phyloP scores from a whole-genome alignment of 30 jellyfish, hydroid and myxozoan genomes.

The Chironex yamaguchii region DNA sequence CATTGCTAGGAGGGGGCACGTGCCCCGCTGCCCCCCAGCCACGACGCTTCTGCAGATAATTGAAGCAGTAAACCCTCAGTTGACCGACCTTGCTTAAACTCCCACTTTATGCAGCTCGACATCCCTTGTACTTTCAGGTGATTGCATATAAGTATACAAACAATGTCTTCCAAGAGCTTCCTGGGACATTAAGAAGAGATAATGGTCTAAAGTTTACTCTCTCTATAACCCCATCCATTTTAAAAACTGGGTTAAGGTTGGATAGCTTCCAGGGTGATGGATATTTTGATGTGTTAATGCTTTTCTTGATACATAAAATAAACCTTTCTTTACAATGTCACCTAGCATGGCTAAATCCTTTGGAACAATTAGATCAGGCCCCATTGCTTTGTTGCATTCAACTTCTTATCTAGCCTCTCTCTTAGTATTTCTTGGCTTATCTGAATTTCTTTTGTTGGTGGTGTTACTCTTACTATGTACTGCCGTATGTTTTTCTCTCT shows the following conservation, averaged over 20 bases:
- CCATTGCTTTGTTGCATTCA: conserved; percentile 17
- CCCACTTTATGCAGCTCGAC: no score
- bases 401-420: conserved; percentile 1
- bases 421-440: conserved; percentile 5
- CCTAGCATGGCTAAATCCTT: conserved; percentile 20
- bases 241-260: conserved; percentile 21
- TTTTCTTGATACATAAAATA: conserved; percentile 7
- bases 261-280: background rate
- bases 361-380: conserved; percentile 22
- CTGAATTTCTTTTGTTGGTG: background rate
- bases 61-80: no score
- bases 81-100: no score
- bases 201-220: conserved; percentile 1
- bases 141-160: background rate
- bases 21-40: no score
- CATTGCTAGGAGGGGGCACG: no score
- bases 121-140: no score
- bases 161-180: conserved; percentile 5
- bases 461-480: no score
- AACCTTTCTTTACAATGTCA: conserved; percentile 7
- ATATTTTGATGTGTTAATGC: background rate
- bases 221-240: background rate
- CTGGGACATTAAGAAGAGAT: conserved; percentile 1
- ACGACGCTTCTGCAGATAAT: no score
- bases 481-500: no score